Evolutionary conservation across 2,113 vertebrate species (phyloP), one percentile per base, ranked within the genome.

Genomic region (Cepphus grylle): DNA sequence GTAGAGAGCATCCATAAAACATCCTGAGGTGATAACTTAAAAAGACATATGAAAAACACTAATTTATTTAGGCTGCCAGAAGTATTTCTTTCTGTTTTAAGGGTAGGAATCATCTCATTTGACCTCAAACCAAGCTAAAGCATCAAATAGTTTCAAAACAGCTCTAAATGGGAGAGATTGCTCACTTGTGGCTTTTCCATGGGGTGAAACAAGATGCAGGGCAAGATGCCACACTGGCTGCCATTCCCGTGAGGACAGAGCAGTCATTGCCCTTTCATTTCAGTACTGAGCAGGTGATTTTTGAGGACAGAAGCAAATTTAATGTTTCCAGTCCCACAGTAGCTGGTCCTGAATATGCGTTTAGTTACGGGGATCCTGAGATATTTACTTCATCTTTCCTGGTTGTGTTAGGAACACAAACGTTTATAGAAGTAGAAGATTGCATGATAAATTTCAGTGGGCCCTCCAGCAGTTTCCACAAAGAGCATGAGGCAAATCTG

Each of bases 1-100:
- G 84, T 88, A 70, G 38, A 82, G 58, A 90, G 21, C 52, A 94
- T 47, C 49, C 40, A 67, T 88, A 91, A 81, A 95, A 94, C 81
- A 81, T 93, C 89, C 78, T 65, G 81, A 95, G 78, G 86, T 95
- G 89, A 88, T 58, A 92, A 94, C 94, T 95, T 93, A 89, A 94
- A 97, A 94, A 95, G 88, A 74, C 73, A 1, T 66, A 90, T 40
- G 18, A 95, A 92, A 88, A 88, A 78, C 76, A 82, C 14, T 91
- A 94, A 93, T 87, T 59, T 61, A 66, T 87, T 90, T 62, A 80
- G 70, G 22, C 62, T 94, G 30, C 49, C 53, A 90, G 81, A 82
- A 91, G 58, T 77, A 76, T 87, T 94, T 76, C 8, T 85, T 85
- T 72, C 43, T 73, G 19, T 61, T 96, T 93, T 82, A 91, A 95